Evolutionary conservation across 2,797 vertebrate species (phyloP), one percentile per base, ranked within the genome.

Genomic region (Gymnoscopelus braueri): DNA sequence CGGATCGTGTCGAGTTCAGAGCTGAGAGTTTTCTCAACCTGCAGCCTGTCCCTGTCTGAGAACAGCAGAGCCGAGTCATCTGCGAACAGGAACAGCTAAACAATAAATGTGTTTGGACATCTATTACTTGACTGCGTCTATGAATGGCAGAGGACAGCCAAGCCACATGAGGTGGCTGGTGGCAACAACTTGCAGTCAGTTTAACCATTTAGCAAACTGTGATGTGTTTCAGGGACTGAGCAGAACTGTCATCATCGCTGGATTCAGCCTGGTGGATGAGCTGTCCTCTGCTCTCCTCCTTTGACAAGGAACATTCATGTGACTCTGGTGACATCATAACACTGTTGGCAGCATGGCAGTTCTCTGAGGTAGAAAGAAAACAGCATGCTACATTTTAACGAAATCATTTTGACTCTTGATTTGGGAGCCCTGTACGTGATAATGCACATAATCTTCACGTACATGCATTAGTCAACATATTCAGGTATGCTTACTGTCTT

Each of bases 211-310:
- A 23, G 60, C 47, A 68, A 3, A 58, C 11, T 47, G n/a, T 2
- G 14, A 2, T 19, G 66, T 26, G 32, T 47, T 75, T 65, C 35
- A 68, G 15, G 2, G 29, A 19, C 8, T 26, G 4, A 2, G 3
- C 15, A 9, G 26, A 15, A 47, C 3, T 61, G 15, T 35, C 8
- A 29, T 7, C 65, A 11, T 51, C 39, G 11, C 76, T 75, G 19
- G 19, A 56, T 59, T 83, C 68, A 55, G 75, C 65, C 50, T 78
- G 71, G 63, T 65, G 15, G 29, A 80, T 72, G 60, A 82, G 6
- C 50, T 72, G 51, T 0, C 19, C 4, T 2, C 90, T 90, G 5
- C 71, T 88, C 76, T 94, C 93, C 65, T 94, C 91, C 68, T 87
- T 90, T 8, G 92, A 92, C 39, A 92, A 75, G 52, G 84, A 87